Evolutionary conservation across 2,888 invertebrate species (phyloP).

Genomic region (Troides oblongomaculatus): DNA sequence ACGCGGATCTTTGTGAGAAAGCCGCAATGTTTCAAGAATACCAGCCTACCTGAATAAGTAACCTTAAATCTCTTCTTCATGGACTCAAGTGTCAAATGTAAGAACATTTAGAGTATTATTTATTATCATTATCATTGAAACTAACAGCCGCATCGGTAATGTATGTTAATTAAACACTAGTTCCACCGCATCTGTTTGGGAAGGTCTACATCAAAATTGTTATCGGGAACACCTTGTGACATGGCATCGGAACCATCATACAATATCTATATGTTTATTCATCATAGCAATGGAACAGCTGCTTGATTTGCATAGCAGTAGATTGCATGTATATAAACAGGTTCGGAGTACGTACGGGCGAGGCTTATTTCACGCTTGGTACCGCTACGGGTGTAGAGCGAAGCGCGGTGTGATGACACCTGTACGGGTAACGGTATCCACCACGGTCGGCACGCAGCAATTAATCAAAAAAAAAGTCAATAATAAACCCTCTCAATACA

Average conservation of each 20-base stretch:
- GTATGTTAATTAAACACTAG: too few relatives aligned
- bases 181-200: background rate
- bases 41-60: too few relatives aligned
- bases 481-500: background rate
- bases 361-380: slow-evolving; percentile 26
- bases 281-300: slow-evolving; percentile 23
- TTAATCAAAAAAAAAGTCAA: slow-evolving; percentile 25
- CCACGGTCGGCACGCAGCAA: slow-evolving; percentile 9
- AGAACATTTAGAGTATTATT: too few relatives aligned
- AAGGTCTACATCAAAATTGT: background rate
- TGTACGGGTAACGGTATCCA: slow-evolving; percentile 26
- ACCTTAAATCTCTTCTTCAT: too few relatives aligned
- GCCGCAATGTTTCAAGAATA: too few relatives aligned
- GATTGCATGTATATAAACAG: slow-evolving; percentile 25
- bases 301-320: slow-evolving; percentile 29
- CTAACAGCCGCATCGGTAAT: too few relatives aligned
- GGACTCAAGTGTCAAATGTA: too few relatives aligned
- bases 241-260: background rate
- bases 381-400: slow-evolving; percentile 23
- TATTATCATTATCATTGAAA: too few relatives aligned
- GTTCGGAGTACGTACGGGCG: slow-evolving; percentile 10
- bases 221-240: slow-evolving; percentile 17
- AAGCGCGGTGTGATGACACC: slow-evolving; percentile 22
- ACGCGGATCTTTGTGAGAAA: too few relatives aligned
- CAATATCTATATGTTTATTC: slow-evolving; percentile 26